phyloP scores from a whole-genome alignment of 2,797 vertebrate species.

The Sebastes dallii region DNA sequence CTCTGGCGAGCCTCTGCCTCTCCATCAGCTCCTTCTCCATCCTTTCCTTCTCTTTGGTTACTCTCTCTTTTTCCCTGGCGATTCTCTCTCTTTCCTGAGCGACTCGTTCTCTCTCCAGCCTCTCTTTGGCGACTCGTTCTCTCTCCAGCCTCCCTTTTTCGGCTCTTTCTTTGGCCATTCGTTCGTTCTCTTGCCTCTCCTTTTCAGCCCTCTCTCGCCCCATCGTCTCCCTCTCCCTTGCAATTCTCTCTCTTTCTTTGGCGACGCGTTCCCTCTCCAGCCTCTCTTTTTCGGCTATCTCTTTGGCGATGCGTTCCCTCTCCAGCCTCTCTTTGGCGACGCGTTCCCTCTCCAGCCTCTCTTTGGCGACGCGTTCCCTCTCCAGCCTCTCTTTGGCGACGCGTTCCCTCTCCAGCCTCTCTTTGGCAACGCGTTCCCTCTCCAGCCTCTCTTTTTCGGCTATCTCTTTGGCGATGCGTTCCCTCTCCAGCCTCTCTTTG shows the following conservation, averaged over 20 bases:
- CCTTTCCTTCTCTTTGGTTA: not conserved
- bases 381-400: not conserved
- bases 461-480: not conserved
- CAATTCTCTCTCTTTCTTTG: not conserved
- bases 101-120: not conserved
- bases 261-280: fast-evolving
- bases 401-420: not conserved
- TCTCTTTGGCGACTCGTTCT: not conserved
- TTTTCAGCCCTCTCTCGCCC: not conserved
- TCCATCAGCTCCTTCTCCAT: no score
- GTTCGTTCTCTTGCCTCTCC: not conserved
- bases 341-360: fast-evolving
- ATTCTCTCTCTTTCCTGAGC: not conserved
- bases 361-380: not conserved
- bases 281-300: no score
- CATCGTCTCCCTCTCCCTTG: not conserved
- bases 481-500: not conserved
- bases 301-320: fast-evolving
- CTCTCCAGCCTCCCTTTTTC: not conserved
- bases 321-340: fast-evolving
- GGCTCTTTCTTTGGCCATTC: not conserved
- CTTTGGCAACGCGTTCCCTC: fast-evolving
- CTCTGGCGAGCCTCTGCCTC: no score
- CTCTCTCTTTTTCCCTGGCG: not conserved
- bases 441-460: not conserved